phyloP scores from a whole-genome alignment of 2,888 invertebrate genomes.

The Hydrotaea diabolus region DNA sequence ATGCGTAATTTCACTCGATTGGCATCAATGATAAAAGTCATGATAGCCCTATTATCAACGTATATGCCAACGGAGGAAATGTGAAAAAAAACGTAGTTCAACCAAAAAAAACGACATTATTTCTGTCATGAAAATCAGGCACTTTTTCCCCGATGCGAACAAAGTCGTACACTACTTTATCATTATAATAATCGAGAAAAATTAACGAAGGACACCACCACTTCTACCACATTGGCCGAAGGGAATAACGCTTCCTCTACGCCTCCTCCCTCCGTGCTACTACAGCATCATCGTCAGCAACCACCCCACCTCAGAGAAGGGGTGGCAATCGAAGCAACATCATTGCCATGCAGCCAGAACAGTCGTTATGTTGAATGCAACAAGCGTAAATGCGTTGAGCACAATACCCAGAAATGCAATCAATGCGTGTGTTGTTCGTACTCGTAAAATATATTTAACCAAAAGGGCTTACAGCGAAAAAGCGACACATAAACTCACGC shows the following conservation, averaged over 20 bases:
- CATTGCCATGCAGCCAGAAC: neutral
- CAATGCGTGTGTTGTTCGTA: slow-evolving; percentile 13
- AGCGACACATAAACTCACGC: slow-evolving; percentile 15
- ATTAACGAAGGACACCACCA: slow-evolving; percentile 48
- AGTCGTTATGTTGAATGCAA: slow-evolving; percentile 39
- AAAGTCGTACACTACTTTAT: slow-evolving; percentile 29
- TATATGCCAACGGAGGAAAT: slow-evolving; percentile 32
- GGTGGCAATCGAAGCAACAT: neutral
- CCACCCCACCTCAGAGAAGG: neutral
- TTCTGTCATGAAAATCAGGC: slow-evolving; percentile 42
- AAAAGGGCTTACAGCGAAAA: slow-evolving; percentile 31
- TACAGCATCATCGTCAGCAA: neutral
- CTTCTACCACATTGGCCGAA: slow-evolving; percentile 18
- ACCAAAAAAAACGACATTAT: slow-evolving; percentile 31
- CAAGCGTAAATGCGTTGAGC: slow-evolving; percentile 29
- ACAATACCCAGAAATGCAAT: slow-evolving; percentile 36
- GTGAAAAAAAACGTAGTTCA: slow-evolving; percentile 28
- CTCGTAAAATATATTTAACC: slow-evolving; percentile 35
- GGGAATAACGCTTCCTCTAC: slow-evolving; percentile 4
- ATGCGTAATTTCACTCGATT: slow-evolving; percentile 61
- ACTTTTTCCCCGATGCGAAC: neutral
- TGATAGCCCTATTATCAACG: slow-evolving; percentile 56
- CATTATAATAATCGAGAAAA: slow-evolving; percentile 45
- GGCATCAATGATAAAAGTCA: slow-evolving; percentile 60
- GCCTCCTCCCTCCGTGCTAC: neutral